Percentiles rank a stretch among this genome's conserved stretches.
phyloP scores from a whole-genome alignment of 2,113 vertebrate genomes.

The Gallinago jamesoni region DNA sequence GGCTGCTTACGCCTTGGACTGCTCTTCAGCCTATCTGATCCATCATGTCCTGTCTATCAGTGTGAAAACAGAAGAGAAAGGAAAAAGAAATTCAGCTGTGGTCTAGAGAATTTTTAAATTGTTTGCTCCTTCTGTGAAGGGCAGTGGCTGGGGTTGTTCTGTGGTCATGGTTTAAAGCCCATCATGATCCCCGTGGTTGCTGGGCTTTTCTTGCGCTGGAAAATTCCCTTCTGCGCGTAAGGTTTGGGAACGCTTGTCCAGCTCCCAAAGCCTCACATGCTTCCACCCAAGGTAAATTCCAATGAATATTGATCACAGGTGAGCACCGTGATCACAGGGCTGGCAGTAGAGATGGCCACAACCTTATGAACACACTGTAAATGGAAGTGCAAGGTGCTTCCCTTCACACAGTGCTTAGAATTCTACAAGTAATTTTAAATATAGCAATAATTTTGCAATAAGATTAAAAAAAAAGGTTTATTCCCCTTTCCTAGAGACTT shows the following conservation, averaged over 20 bases:
- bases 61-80: not conserved
- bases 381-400: not conserved
- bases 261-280: accelerated
- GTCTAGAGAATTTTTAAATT: no score
- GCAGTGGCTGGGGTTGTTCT: not conserved
- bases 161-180: not conserved
- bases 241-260: not conserved
- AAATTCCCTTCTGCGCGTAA: not conserved
- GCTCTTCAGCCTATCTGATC: not conserved
- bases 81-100: not conserved
- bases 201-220: not conserved
- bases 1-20: not conserved
- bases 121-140: accelerated
- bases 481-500: not conserved
- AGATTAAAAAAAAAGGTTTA: not conserved
- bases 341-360: not conserved
- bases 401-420: not conserved
- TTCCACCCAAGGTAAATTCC: not conserved
- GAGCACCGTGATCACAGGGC: not conserved
- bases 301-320: accelerated
- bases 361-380: accelerated
- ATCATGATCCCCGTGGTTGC: not conserved
- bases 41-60: accelerated
- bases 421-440: not conserved
- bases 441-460: not conserved